Percentiles rank a stretch among this genome's conserved stretches.
phyloP scores from a whole-genome alignment of 2,797 vertebrate genomes.

The Brachymystax lenok region DNA sequence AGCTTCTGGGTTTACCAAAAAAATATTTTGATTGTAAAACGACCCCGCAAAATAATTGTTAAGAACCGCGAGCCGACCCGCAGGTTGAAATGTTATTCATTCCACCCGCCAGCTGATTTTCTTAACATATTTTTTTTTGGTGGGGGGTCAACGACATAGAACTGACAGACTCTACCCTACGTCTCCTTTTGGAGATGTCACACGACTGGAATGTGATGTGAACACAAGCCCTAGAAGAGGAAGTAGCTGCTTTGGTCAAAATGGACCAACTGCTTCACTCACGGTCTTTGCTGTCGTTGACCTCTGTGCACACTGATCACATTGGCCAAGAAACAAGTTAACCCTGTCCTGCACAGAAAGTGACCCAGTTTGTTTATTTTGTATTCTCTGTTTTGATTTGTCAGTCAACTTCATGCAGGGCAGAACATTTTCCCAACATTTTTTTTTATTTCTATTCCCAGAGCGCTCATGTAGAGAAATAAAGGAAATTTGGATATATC shows the following conservation, averaged over 20 bases:
- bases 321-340: background rate
- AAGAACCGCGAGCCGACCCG: too few relatives aligned
- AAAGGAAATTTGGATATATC: background rate
- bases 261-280: background rate
- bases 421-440: slow-evolving; percentile 23
- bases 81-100: too few relatives aligned
- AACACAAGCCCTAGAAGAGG: background rate
- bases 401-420: background rate
- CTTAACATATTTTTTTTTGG: too few relatives aligned
- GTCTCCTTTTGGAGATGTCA: background rate
- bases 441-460: slow-evolving; percentile 7
- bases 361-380: background rate
- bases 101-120: too few relatives aligned
- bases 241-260: background rate
- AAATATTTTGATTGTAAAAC: too few relatives aligned
- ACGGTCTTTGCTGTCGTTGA: background rate
- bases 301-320: background rate
- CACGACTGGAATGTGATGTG: too few relatives aligned
- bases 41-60: too few relatives aligned
- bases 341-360: background rate
- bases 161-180: background rate
- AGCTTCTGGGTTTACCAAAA: too few relatives aligned
- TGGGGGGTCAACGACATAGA: too few relatives aligned
- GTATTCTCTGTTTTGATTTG: slow-evolving; percentile 13
- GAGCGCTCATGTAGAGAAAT: background rate